Evolutionary conservation across 2,797 vertebrate species (phyloP), one percentile per base, ranked within the genome.

Genomic region (Sebastes nivosus): DNA sequence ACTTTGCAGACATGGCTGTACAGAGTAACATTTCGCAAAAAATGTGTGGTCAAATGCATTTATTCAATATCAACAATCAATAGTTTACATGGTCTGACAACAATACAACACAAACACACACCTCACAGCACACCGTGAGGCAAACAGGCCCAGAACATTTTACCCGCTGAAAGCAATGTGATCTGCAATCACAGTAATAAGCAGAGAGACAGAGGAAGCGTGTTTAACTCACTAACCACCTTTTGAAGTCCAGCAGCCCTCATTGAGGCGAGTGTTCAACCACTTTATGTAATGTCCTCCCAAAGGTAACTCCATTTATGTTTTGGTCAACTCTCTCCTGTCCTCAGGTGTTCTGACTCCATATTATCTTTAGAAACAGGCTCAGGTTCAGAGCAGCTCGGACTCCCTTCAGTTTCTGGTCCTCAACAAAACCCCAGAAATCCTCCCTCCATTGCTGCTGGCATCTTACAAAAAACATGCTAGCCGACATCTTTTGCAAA

Each of bases 141-240:
- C 24, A 25, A 57, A 57, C 50, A n/a, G 58, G 12, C 9, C 8
- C 5, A 12, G 13, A 30, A n/a, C 8, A 38, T 57, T 55, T 55
- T 16, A n/a, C 50, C 32, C 2, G 1, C 52, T 29, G 18, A 6
- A 24, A 58, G 13, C 52, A 42, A 11, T 20, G 58, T 30, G 1
- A 10, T 30, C 58, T 58, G 13, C 36, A 75, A 57, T 18, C 14
- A 64, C 29, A 50, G 46, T 50, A 50, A 50, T 18, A 50, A 50
- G 18, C 18, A 50, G 1, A 50, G 46, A 50, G 18, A 42, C 38
- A 50, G 46, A 50, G 46, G 42, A 20, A 50, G 46, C 0, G 18
- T 18, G 3, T 50, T 20, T 18, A 50, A 50, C 46, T 50, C 46
- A 0, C 46, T 3, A 8, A 50, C 18, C 0, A 0, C 18, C 18